These are phyloP conservation scores for Halichondria panicea DNA, from an alignment of 37 sponge, comb jelly and placozoan species.

Conservation along the genomic window DNA sequence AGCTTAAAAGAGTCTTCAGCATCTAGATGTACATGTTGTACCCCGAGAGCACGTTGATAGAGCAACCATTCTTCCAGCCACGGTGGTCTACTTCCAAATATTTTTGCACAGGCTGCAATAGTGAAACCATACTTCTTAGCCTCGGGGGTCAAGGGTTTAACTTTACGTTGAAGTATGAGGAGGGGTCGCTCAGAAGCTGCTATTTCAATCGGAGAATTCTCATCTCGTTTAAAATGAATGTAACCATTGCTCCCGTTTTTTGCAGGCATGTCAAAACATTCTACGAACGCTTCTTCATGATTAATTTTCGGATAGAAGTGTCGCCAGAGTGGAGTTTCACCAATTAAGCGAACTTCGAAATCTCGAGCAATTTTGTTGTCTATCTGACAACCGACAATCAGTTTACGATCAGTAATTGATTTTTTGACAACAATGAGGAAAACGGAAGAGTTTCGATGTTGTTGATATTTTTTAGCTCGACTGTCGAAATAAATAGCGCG, in stretches of 20 bases:
- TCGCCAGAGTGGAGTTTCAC: constrained; percentile 26
- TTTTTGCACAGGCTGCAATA: constrained; percentile 15
- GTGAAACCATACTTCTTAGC: background rate
- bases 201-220: background rate
- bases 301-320: constrained; percentile 8
- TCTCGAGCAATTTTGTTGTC: background rate
- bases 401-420: background rate
- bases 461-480: constrained; percentile 5
- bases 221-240: constrained; percentile 1
- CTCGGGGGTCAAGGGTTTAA: constrained; percentile 6
- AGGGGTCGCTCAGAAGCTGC: constrained; percentile 34
- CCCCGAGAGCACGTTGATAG: constrained; percentile 25
- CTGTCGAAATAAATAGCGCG: constrained; percentile 23
- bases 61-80: constrained; percentile 19
- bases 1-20: constrained; percentile 3
- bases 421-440: constrained; percentile 2
- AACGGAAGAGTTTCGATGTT: constrained; percentile 18
- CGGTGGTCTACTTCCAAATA: constrained; percentile 3
- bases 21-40: constrained; percentile 22
- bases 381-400: constrained; percentile 34
- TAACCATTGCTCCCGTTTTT: constrained; percentile 7
- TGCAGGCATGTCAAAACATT: constrained; percentile 16
- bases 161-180: constrained; percentile 3
- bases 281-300: constrained; percentile 20
- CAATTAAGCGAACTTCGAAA: constrained; percentile 7